Evolutionary conservation across 2,113 vertebrate species (phyloP).

Genomic region (Aleadryas rufinucha): DNA sequence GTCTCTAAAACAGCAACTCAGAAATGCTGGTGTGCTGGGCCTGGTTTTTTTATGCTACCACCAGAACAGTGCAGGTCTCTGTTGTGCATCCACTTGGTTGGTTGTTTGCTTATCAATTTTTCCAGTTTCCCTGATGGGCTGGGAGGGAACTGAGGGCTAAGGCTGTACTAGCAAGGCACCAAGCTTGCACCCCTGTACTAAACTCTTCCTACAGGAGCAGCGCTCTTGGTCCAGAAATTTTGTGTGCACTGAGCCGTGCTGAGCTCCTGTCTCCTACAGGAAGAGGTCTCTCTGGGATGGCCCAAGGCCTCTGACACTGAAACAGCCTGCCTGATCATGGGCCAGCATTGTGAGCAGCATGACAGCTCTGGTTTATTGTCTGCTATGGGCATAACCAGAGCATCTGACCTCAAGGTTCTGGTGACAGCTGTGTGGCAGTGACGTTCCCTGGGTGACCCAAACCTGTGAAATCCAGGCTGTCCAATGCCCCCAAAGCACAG

Average conservation of each 20-base stretch:
- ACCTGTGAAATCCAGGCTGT: not conserved
- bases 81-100: not conserved
- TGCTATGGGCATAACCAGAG: not conserved
- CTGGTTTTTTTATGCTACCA: not conserved
- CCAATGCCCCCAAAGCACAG: not conserved
- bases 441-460: not conserved
- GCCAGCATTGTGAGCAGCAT: not conserved
- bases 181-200: not conserved
- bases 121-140: not conserved
- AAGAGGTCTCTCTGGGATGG: not conserved
- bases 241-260: not conserved
- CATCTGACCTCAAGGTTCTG: not conserved
- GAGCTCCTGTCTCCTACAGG: not conserved
- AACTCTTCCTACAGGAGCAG: not conserved
- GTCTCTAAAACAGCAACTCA: not conserved
- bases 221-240: not conserved
- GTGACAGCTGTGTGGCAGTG: not conserved
- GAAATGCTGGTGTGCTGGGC: not conserved
- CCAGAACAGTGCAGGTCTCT: not conserved
- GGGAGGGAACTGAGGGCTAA: not conserved
- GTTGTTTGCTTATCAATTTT: not conserved
- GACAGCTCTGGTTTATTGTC: not conserved
- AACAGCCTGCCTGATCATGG: accelerated
- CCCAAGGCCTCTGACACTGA: not conserved
- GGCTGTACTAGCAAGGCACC: not conserved